Evolutionary conservation across 2,797 vertebrate species (phyloP), one percentile per base, ranked within the genome.

Genomic region (Ispidina lecontei): DNA sequence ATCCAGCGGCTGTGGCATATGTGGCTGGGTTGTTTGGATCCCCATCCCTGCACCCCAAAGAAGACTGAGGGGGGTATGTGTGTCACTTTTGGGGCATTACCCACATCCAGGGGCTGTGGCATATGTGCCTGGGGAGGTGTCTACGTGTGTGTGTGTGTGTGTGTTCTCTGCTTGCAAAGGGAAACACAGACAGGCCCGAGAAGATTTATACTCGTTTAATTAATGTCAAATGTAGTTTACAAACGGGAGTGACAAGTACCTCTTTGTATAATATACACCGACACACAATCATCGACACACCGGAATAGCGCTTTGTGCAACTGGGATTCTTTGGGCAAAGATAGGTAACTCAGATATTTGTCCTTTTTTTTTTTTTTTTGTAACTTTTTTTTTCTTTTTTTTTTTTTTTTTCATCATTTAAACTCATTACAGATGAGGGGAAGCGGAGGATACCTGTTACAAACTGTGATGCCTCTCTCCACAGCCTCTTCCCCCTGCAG

Each of bases 191-290:
- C 58, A 88, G 65, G 85, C 55, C 84, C 64, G 16, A 82, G 97
- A 95, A 97, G 98, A 98, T 98, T 98, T 98, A 98, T 97, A 98
- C 96, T 98, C 97, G 98, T 99, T 99, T 99, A 99, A 99, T 99
- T 98, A 98, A 98, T 98, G 98, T 98, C 98, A 98, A 98, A 98
- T 98, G 98, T 98, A 98, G 98, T 98, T 99, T 99, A 99, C 98
- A 99, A 99, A 99, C 97, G 98, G 98, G 97, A 98, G 98, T 98
- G 98, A 98, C 98, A 98, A 97, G 98, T 98, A 98, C 98, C 98
- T 98, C 98, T 98, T 97, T 97, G 98, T 98, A 98, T 97, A 98
- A 98, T 98, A 98, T 98, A 99, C 98, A 99, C 95, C 89, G 97
- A 99, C 98, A 99, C 98, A 98, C 98, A 97, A 98, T 98, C 98